Base-by-base conservation (phyloP, 2,888 invertebrate species). In the Phortica magna region DNA sequence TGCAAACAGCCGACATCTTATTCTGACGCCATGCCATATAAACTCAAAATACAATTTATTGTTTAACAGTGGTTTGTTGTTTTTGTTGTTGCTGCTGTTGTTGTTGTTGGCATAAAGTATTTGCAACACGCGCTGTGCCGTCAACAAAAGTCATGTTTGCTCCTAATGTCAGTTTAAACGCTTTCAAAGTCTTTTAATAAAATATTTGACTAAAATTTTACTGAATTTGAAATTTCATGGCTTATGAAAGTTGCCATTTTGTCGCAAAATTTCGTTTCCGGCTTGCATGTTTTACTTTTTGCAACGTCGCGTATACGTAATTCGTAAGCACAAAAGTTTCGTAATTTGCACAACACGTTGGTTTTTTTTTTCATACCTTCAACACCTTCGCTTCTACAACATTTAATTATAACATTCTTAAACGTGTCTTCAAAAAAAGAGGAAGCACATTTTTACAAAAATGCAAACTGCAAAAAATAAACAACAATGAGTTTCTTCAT, bases 131-230 rank as follows among this genome's bases (percentile, higher is more conserved):
- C 48, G 48, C 48, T 12, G 48, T 14, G n/a, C 19, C 19, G 5
- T 22, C 9, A 61, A 4, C n/a, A 9, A 61, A 48, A 71, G 53
- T 53, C 74, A 64, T 61, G 77, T 70, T 22, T 75, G 81, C 76
- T 77, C 12, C 82, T 81, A 82, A 82, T 82, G 78, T 78, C 76
- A 68, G 65, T 80, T 79, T 75, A 78, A 80, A 80, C 78, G 81
- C 79, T 84, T 85, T 84, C 80, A 76, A 81, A 82, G 80, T 80
- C 78, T 75, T 81, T 80, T 83, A 81, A 78, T 80, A 79, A 82
- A 87, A 81, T 79, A 76, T 80, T 80, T 79, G 76, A 74, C 70
- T 61, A 43, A 70, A 65, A 76, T 53, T 22, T 31, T 31, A 4
- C 5, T 31, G 31, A 31, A 31, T 31, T 31, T 31, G 31, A 31